Base-by-base conservation (phyloP, 2,113 vertebrate species). In the Sciurus niger region DNA sequence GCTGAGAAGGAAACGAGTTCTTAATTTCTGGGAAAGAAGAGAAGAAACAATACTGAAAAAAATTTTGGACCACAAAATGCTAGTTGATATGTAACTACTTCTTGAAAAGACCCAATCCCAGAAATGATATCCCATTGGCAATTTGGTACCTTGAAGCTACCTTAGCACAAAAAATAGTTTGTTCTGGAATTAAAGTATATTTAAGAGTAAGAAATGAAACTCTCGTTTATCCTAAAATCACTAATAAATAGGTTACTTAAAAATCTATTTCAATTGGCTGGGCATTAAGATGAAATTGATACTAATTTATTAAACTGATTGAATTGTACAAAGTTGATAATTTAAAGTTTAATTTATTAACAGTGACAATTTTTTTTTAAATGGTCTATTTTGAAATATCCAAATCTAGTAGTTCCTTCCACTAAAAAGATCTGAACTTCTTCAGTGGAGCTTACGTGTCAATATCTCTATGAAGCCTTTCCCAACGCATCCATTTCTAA, bases 11-110 rank as follows among this genome's bases (percentile, higher is more conserved):
- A 85, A 80, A 68, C 70, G 1, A 48, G 24, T 73, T 67, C 37
- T 82, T 82, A 25, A 88, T 46, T 93, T 96, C 48, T 72, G 48
- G 30, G 32, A 63, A 93, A 96, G 86, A 67, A 74, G 40, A 92
- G 22, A 89, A 28, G 78, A 73, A 48, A 58, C 63, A 1, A 7
- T 51, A 14, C 25, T 40, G 77, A 77, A 65, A 55, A 46, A 11
- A 72, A 5, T 63, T 79, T 67, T 48, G 24, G 18, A 65, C 78
- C 78, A 77, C 37, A 89, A 76, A 93, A 80, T 25, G 4, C 67
- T 92, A 18, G 51, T 58, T 91, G 28, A 74, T 65, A 14, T 3
- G 6, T 84, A 90, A 68, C 6, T 30, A 55, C 30, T 94, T 90
- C 16, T 76, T 95, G 72, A 94, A 93, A 91, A 86, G n/a, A 63